Evolutionary conservation across 2,888 invertebrate genomes (phyloP).

Genomic region (Myathropa florea): DNA sequence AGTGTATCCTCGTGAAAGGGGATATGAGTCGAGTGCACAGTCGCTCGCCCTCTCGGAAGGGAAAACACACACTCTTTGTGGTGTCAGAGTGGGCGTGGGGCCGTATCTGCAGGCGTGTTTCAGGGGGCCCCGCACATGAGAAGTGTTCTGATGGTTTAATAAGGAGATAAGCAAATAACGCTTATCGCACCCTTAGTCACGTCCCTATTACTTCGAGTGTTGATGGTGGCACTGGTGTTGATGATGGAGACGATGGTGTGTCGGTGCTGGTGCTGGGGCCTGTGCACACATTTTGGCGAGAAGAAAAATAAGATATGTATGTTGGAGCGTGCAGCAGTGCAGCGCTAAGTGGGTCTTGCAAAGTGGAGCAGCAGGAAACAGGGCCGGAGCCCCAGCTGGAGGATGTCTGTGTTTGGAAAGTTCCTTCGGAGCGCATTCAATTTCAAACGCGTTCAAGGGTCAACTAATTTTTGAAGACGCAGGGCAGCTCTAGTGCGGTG

Average conservation of each 20-base stretch:
- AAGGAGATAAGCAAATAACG: constrained; percentile 71
- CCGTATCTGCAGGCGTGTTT: background rate
- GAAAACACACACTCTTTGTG: constrained; percentile 48
- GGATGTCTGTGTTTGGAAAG: constrained; percentile 47
- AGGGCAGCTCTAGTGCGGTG: background rate
- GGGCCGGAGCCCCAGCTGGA: constrained; percentile 26
- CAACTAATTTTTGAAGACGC: background rate
- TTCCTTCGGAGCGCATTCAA: constrained; percentile 20
- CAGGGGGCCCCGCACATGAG: constrained; percentile 27
- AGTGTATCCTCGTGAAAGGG: constrained; percentile 23
- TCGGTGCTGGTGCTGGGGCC: constrained; percentile 39
- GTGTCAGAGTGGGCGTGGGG: background rate
- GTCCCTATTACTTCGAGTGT: constrained; percentile 70
- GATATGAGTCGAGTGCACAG: constrained; percentile 43
- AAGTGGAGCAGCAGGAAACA: constrained; percentile 56
- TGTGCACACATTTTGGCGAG: constrained; percentile 64
- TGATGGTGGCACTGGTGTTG: constrained; percentile 47
- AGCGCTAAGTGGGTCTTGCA: constrained; percentile 40
- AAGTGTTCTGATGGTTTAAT: constrained; percentile 67
- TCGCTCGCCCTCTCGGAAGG: background rate
- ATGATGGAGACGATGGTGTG: constrained; percentile 46
- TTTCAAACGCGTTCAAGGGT: background rate
- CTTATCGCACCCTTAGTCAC: constrained; percentile 70
- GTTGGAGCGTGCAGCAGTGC: constrained; percentile 24
- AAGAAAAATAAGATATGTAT: constrained; percentile 50